phyloP scores from a whole-genome alignment of 2,888 invertebrate species.

The Priocnemis perturbator region DNA sequence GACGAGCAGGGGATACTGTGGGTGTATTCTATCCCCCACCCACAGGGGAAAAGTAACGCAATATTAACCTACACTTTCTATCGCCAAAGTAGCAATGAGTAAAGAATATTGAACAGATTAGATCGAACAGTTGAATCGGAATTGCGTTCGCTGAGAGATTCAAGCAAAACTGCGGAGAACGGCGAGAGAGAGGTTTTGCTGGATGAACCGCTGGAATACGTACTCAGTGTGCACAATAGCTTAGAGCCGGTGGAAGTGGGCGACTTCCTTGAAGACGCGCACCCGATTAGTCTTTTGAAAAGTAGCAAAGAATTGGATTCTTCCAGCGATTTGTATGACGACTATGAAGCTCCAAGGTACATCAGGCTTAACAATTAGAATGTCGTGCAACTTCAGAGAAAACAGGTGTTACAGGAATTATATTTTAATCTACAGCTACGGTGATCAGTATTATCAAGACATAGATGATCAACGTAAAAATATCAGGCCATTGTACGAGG shows the following conservation, averaged over 20 bases:
- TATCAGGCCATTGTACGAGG: slow-evolving; percentile 39
- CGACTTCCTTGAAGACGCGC: slow-evolving; percentile 29
- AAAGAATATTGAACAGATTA: neutral
- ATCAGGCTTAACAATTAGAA: neutral
- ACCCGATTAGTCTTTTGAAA: slow-evolving; percentile 27
- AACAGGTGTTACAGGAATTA: neutral
- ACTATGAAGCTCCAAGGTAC: slow-evolving; percentile 26
- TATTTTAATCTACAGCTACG: neutral
- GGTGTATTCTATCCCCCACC: no score
- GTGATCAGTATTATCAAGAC: slow-evolving; percentile 23
- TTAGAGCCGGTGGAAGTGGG: slow-evolving; percentile 25
- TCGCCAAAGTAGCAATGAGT: no score
- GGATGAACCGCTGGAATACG: slow-evolving; percentile 28
- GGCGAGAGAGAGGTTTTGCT: neutral
- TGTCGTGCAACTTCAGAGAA: neutral
- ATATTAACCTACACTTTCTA: no score
- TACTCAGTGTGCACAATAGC: slow-evolving; percentile 19
- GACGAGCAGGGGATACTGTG: no score
- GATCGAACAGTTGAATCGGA: neutral
- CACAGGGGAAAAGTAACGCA: no score
- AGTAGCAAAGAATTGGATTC: slow-evolving; percentile 5
- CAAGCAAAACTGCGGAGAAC: neutral
- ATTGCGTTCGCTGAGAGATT: neutral
- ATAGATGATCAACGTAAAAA: neutral
- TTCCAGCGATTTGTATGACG: slow-evolving; percentile 16